Percentiles rank a stretch among this genome's conserved stretches.
Evolutionary conservation across 2,888 invertebrate genomes (phyloP).

Genomic region (Drosophila neutralis): DNA sequence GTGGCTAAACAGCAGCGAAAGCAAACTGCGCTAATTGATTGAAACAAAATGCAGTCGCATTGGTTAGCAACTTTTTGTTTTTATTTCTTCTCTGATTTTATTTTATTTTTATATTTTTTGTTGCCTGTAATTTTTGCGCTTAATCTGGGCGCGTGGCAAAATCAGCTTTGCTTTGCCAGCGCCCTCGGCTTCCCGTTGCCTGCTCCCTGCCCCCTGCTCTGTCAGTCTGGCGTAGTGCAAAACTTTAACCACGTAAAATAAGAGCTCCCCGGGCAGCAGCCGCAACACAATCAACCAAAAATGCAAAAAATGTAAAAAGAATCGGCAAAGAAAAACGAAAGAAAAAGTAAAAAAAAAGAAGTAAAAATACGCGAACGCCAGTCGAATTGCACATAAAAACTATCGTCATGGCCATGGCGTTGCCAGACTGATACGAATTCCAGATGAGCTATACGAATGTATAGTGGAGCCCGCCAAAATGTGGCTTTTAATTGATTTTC

Average conservation of each 20-base stretch:
- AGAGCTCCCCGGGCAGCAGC: slow-evolving; percentile 52
- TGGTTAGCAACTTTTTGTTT: slow-evolving; percentile 40
- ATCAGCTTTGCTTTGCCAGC: slow-evolving; percentile 46
- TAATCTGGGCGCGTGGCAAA: slow-evolving; percentile 54
- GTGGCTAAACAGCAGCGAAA: slow-evolving; percentile 42
- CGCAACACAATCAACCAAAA: slow-evolving; percentile 32
- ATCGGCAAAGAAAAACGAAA: slow-evolving; percentile 4
- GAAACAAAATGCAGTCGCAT: slow-evolving; percentile 57
- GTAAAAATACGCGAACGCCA: slow-evolving; percentile 23
- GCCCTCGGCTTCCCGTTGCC: background rate
- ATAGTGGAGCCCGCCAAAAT: background rate
- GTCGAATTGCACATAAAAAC: slow-evolving; percentile 49
- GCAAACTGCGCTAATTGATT: slow-evolving; percentile 62
- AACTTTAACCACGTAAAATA: slow-evolving; percentile 71
- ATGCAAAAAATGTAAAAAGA: slow-evolving; percentile 18
- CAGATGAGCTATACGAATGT: slow-evolving; percentile 38
- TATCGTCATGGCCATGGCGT: slow-evolving; percentile 24
- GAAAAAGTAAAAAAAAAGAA: slow-evolving; percentile 19
- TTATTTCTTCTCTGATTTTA: background rate
- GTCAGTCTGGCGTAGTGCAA: slow-evolving; percentile 51
- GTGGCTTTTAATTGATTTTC: slow-evolving; percentile 21
- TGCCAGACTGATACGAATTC: slow-evolving; percentile 47
- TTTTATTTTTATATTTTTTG: slow-evolving; percentile 18
- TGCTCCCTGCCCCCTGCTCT: slow-evolving; percentile 17
- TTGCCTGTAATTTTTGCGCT: slow-evolving; percentile 38